These are phyloP conservation scores for Trachurus trachurus DNA, from an alignment of 2,797 vertebrate species.

Conservation along the genomic window DNA sequence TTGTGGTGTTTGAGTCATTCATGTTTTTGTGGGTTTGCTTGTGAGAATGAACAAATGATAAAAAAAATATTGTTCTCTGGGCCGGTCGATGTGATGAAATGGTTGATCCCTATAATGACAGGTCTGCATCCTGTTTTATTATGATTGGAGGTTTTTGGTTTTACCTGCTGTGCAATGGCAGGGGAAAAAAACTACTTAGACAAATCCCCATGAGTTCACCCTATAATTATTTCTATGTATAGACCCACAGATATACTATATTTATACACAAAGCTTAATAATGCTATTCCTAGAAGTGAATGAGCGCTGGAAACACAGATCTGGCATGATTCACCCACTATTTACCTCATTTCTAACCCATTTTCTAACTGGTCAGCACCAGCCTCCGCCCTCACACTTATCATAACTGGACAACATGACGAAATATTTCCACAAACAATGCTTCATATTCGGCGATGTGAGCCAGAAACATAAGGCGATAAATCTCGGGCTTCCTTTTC, in stretches of 20 bases:
- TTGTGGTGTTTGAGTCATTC: constrained; percentile 60
- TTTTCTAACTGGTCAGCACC: constrained; percentile 30
- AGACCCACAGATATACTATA: constrained; percentile 60
- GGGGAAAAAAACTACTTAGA: constrained; percentile 53
- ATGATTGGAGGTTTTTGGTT: constrained; percentile 64
- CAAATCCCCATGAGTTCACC: constrained; percentile 41
- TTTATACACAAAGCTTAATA: constrained; percentile 57
- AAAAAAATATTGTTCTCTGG: constrained; percentile 77
- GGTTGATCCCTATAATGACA: constrained; percentile 68
- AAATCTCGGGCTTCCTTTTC: constrained; percentile 66
- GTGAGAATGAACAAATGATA: constrained; percentile 50
- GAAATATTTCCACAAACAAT: constrained; percentile 51
- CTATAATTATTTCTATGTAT: constrained; percentile 73
- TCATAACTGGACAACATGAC: constrained; percentile 25
- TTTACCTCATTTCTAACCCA: constrained; percentile 17
- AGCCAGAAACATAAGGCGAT: constrained; percentile 53
- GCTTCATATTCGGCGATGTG: constrained; percentile 35
- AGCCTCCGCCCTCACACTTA: constrained; percentile 41
- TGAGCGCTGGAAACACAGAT: constrained; percentile 31
- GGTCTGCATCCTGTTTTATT: constrained; percentile 55
- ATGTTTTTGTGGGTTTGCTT: constrained; percentile 62
- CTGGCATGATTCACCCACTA: constrained; percentile 40
- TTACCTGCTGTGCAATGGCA: constrained; percentile 43
- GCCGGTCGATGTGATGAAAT: constrained; percentile 38
- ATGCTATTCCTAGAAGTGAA: constrained; percentile 45